Conservation (phyloP, 2,888 invertebrate genomes). For the Danaus chrysippus region DNA sequence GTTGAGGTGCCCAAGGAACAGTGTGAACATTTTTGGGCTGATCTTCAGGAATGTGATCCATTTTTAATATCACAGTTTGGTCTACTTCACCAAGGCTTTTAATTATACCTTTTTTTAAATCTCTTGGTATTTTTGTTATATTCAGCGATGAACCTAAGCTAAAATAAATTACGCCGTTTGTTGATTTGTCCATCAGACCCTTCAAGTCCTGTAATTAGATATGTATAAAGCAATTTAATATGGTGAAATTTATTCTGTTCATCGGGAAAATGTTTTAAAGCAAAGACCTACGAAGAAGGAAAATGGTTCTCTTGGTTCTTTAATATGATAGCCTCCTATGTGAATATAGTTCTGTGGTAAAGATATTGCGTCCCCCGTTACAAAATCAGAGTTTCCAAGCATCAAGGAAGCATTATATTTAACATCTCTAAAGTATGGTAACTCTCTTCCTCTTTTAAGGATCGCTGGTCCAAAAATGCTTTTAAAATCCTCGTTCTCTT, state of each 20-base stretch:
- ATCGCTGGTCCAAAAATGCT: slow-evolving; percentile 23
- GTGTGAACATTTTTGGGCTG: slow-evolving; percentile 47
- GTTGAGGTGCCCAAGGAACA: slow-evolving; percentile 53
- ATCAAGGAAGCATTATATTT: slow-evolving; percentile 44
- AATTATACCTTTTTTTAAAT: slow-evolving; percentile 47
- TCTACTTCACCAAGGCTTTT: slow-evolving; percentile 59
- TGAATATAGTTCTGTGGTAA: slow-evolving; percentile 53
- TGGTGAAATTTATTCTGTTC: not conserved
- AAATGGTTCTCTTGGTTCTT: slow-evolving; percentile 42
- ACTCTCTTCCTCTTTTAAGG: slow-evolving; percentile 32
- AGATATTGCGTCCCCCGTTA: slow-evolving; percentile 38
- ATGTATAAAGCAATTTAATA: not conserved
- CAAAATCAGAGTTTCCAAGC: slow-evolving; percentile 41
- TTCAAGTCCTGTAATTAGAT: slow-evolving; percentile 49
- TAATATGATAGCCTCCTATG: slow-evolving; percentile 58
- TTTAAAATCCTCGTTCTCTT: slow-evolving; percentile 24
- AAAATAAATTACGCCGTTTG: slow-evolving; percentile 69
- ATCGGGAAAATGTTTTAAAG: not conserved
- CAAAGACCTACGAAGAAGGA: not conserved
- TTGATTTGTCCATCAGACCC: slow-evolving; percentile 57
- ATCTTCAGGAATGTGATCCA: slow-evolving; percentile 42
- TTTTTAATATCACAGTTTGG: slow-evolving; percentile 67
- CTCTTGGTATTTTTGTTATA: slow-evolving; percentile 51
- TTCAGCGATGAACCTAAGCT: slow-evolving; percentile 69
- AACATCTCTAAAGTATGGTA: slow-evolving; percentile 36